Base-by-base conservation (phyloP, 2,888 invertebrate species). In the Chirona hameri region DNA sequence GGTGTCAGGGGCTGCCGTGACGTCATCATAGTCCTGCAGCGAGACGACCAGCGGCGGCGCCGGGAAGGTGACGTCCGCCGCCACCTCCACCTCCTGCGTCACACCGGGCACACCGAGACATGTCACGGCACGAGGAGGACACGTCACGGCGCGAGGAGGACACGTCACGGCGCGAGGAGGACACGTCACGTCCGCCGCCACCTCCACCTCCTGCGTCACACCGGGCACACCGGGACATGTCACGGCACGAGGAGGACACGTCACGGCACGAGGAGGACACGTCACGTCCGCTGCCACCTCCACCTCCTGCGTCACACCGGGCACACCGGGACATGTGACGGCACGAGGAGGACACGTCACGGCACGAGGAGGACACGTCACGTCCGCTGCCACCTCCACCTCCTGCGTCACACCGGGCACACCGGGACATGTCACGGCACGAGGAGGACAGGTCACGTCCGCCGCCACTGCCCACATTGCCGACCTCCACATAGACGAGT, bases 1-100 rank as follows among this genome's bases (percentile, higher is more conserved):
- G 5, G 72, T 21, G 46, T 81, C 82, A 39, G 84, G 83, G 7
- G 84, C 86, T 14, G 85, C 83, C 3, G 83, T 83, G 1, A 84
- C 84, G 55, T 86, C 84, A 60, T 85, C 86, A 82, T 88, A 87
- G 81, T 88, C 88, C 76, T 86, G 82, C 14, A 88, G 86, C 0
- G 88, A 88, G 10, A 88, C 86, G 18, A 88, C 86, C 46, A 87
- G 84, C 0, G 88, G 88, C 21, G 84, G 85, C 0, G 87, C 85
- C 7, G 88, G 88, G 84, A 88, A 88, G 9, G 87, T 87, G 27
- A 88, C 87, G 83, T 88, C 88, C 21, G 87, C 87, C 46, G 87
- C 85, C 39, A 86, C 86, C 57, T 86, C 86, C 82, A 86, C 86
- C 83, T 88, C 88, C 84, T 88, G 87, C 27, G 52, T 15, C 52